Conservation (phyloP, 2,113 vertebrate genomes). For the Corydoras maculifer region DNA sequence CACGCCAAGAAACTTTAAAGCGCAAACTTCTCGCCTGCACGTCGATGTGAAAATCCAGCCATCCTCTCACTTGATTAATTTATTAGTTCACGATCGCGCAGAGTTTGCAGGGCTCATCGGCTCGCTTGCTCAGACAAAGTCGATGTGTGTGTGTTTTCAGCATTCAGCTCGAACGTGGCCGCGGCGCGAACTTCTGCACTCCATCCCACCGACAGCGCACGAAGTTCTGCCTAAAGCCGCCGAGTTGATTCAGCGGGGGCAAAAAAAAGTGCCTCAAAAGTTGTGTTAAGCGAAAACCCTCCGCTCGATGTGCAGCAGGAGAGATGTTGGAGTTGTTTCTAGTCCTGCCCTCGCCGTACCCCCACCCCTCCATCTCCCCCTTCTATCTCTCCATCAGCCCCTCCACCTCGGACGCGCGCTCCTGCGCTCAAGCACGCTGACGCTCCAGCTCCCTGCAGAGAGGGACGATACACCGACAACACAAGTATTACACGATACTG, state of each 20-base stretch:
- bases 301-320: constrained; percentile 51
- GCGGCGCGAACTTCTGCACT: constrained; percentile 52
- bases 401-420: constrained; percentile 61
- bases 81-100: constrained; percentile 4
- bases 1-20: constrained; percentile 3
- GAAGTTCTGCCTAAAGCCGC: not conserved
- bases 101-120: not conserved
- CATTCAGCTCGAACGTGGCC: too few species aligned
- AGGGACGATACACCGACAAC: too few species aligned
- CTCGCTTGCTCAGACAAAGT: not conserved
- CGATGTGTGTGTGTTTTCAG: too few species aligned
- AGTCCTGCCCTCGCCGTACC: constrained; percentile 52
- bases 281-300: constrained; percentile 38
- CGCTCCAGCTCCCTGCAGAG: too few species aligned
- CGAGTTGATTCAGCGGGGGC: not conserved
- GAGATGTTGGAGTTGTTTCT: constrained; percentile 68
- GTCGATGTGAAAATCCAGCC: constrained; percentile 34
- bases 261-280: constrained; percentile 1
- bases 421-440: constrained; percentile 40
- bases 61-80: constrained; percentile 14
- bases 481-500: too few species aligned
- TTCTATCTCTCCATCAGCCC: constrained; percentile 39
- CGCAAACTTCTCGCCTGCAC: constrained; percentile 11
- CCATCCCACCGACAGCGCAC: constrained; percentile 50
- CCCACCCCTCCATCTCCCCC: constrained; percentile 18